phyloP scores from a whole-genome alignment of 2,113 vertebrate genomes.

The Cnemophilus loriae region DNA sequence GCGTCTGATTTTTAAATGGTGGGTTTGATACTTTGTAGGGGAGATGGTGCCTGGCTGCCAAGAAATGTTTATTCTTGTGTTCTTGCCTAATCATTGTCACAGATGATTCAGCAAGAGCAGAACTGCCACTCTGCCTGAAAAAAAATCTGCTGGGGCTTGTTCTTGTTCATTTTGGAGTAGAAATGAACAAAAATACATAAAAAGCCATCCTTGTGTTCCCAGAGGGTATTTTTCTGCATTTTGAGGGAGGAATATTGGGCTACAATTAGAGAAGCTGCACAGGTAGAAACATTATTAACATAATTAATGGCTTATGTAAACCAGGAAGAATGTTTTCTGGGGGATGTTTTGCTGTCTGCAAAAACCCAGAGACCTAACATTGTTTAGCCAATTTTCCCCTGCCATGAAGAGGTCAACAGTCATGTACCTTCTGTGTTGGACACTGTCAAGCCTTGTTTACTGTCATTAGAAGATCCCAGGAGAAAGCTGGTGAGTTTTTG shows the following conservation, averaged over 20 bases:
- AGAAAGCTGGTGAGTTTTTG: conserved; percentile 49
- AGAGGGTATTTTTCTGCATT: neutral
- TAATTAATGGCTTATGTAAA: conserved; percentile 43
- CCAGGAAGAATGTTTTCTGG: conserved; percentile 5
- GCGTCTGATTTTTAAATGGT: neutral
- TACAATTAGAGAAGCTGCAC: conserved; percentile 10
- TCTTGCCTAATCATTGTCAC: conserved; percentile 54
- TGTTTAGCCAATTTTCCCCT: conserved; percentile 36
- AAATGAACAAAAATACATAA: neutral
- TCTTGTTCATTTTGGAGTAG: neutral
- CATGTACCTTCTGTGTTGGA: conserved; percentile 20
- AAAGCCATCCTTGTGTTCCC: neutral
- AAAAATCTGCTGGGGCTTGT: neutral
- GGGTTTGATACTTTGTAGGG: neutral
- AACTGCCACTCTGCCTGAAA: neutral
- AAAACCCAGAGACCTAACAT: neutral
- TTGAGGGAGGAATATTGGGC: neutral
- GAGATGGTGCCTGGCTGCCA: conserved; percentile 18
- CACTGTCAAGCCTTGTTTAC: conserved; percentile 44
- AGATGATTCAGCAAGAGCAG: conserved; percentile 59
- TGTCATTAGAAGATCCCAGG: conserved; percentile 30
- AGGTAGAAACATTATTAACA: conserved; percentile 29
- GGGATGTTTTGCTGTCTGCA: neutral
- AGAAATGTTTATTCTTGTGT: conserved; percentile 52
- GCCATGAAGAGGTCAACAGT: conserved; percentile 34